Base-by-base conservation (phyloP, 2,888 invertebrate genomes). In the Drosophila heteroneura region DNA sequence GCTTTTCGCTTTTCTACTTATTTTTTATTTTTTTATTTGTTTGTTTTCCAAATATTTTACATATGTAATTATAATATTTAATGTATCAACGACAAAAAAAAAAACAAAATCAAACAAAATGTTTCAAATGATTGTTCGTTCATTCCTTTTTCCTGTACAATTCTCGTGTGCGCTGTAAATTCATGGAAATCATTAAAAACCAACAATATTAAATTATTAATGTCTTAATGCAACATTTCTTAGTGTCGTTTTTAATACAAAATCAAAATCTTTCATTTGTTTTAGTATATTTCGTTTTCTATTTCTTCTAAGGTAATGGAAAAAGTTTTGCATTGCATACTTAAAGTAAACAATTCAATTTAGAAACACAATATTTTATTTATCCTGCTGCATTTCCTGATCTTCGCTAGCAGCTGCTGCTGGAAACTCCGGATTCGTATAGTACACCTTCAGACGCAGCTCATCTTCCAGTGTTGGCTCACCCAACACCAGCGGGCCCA, bases 401-500 rank as follows among this genome's bases (percentile, higher is more conserved):
- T 65, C 49, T 19, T 57, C 61, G 32, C 14, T 30, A 22, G 32
- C 39, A 16, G 35, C 22, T n/a, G 5, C 28, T 12, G 12, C 10
- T 4, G n/a, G 49, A 64, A 82, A 77, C 1, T 63, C 41, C 0
- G 67, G 61, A 14, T 78, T 72, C 22, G 75, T 64, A 62, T 93
- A 93, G 60, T 86, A 93, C 7, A 81, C 74, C 28, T 88, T 78
- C 6, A 89, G 61, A 5, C 79, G 76, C 26, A 89, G 57, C 16
- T 89, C 82, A 61, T 92, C 92, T n/a, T 92, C 91, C 22, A 90
- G 53, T 0, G 87, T 83, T 12, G 82, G 77, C 32, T 83, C 81
- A 10, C 91, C 92, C 19, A 92, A 62, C 26, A 91, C 77, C 32
- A 91, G 82, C 26, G 92, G 81, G 0, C 93, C 93, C 39, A 93